These are phyloP conservation scores for Scalopus aquaticus DNA, from an alignment of 2,113 vertebrate species.

Conservation along the genomic window DNA sequence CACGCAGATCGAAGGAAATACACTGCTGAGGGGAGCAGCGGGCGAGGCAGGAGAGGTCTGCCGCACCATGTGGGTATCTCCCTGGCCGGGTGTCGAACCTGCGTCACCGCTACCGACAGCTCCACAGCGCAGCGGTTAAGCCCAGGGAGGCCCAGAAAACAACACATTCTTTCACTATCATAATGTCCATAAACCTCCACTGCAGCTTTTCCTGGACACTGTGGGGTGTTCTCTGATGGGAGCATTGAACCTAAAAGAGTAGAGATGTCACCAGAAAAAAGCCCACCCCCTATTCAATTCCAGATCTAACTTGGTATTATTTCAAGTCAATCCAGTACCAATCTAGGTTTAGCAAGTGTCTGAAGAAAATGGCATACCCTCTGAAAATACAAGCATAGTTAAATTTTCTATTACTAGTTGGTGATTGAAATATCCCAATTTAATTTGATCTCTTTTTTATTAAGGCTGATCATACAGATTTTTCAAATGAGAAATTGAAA, in stretches of 20 bases:
- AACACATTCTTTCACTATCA: background rate
- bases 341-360: background rate
- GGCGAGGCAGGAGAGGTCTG: too few relatives aligned
- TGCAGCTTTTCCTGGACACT: background rate
- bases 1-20: too few relatives aligned
- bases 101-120: too few relatives aligned
- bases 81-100: too few relatives aligned
- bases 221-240: background rate
- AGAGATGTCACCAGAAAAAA: background rate
- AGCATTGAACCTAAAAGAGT: constrained; percentile 16
- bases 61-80: too few relatives aligned
- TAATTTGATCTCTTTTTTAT: constrained; percentile 46
- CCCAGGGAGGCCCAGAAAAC: too few relatives aligned
- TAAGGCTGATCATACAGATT: constrained; percentile 46
- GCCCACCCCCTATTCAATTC: background rate
- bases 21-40: too few relatives aligned
- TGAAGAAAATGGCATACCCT: constrained; percentile 42
- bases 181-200: background rate
- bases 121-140: too few relatives aligned
- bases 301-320: background rate
- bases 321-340: constrained; percentile 37
- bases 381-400: constrained; percentile 55
- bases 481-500: constrained; percentile 55
- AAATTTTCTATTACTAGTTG: constrained; percentile 53
- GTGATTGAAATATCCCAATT: constrained; percentile 53